Conservation (phyloP, 2,113 vertebrate genomes). For the Hyperopisus bebe region DNA sequence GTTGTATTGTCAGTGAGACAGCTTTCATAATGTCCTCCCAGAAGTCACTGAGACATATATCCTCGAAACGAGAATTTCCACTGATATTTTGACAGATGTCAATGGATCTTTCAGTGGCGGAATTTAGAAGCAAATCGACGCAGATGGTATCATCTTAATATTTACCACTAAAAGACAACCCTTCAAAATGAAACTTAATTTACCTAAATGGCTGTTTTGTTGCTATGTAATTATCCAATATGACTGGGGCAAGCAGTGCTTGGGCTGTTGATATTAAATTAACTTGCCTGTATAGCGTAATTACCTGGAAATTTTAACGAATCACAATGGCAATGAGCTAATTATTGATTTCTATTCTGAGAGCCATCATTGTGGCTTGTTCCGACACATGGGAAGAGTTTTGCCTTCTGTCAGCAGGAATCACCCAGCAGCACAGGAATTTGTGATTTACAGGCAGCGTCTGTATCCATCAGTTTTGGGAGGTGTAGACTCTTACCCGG, state of each 20-base stretch:
- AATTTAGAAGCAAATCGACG: not conserved
- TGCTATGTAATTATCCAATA: conserved; percentile 4
- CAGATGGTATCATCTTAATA: not conserved
- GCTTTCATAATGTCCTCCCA: not conserved
- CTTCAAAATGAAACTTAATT: not conserved
- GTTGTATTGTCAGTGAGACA: not conserved
- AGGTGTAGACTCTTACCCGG: not conserved
- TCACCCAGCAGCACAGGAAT: not conserved
- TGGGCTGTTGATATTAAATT: not conserved
- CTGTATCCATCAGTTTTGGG: not conserved
- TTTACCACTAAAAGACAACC: not conserved
- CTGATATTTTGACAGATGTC: not conserved
- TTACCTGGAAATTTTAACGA: not conserved
- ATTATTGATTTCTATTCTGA: not conserved
- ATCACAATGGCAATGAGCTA: not conserved
- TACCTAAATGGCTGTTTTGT: not conserved
- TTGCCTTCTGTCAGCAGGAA: not conserved
- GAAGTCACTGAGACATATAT: not conserved
- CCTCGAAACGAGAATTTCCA: not conserved
- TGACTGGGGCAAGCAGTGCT: not conserved
- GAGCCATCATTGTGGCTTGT: not conserved
- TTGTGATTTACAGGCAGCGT: not conserved
- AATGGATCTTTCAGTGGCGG: not conserved
- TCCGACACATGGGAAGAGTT: not conserved
- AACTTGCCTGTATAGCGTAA: not conserved